Base-by-base conservation (phyloP, 1,140 invertebrate species). In the Drosophila equinoxialis region DNA sequence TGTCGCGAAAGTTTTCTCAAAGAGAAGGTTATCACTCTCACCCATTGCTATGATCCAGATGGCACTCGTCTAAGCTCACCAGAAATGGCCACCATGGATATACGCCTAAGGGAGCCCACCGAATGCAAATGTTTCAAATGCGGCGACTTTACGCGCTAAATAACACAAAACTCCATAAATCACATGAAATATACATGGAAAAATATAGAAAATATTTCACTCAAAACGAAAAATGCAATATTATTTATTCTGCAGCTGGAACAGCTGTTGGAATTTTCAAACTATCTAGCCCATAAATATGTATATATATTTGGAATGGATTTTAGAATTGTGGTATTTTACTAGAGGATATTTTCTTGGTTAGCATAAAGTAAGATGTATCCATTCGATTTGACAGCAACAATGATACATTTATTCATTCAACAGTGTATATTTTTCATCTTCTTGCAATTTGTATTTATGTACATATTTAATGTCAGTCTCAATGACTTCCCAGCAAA, bases 71-170 rank as follows among this genome's bases (percentile, higher is more conserved):
- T 98, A 57, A 94, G 93, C 17, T 93, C 94, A 6, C 93, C 93
- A 65, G 94, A 95, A 37, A 92, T 92, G 58, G 95, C 95, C 20
- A 93, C 94, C 0, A 96, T 98, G 96, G 95, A 96, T 77, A 94
- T 98, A 13, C 96, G 96, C 79, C 93, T 98, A 45, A 94, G 95
- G 59, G 97, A 98, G 92, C 97, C 97, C 0, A 95, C 95, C 17
- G 96, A 98, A 78, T 98, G 97, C 92, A 96, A 96, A 93, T 98
- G 97, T 90, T 96, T 95, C 92, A 97, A 97, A 92, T 98, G 97
- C 91, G 96, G 96, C 71, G 95, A 95, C 80, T 95, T 94, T 78
- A 95, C 94, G 65, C 93, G 94, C 93, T 95, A 94, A 93, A 87
- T 13, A 45, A 6, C 33, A 41, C 10, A 20, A 51, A 51, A 23